These are phyloP conservation scores for Hypomecis punctinalis DNA, from an alignment of 2,888 invertebrate genomes.

Conservation along the genomic window DNA sequence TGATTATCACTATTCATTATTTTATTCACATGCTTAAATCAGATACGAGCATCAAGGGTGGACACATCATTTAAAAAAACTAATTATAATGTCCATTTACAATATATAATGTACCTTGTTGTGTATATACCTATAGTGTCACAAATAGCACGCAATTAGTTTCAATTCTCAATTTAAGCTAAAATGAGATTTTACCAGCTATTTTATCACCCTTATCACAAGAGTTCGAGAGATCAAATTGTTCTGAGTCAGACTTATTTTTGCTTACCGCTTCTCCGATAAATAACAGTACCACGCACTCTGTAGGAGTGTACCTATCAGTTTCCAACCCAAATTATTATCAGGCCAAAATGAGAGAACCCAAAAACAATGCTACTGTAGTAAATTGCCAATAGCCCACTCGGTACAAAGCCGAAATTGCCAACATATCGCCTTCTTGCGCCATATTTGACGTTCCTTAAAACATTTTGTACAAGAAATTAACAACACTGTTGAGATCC, in stretches of 20 bases:
- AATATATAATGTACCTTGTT: too few species aligned
- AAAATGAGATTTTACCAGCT: background rate
- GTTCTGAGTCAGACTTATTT: slow-evolving; percentile 14
- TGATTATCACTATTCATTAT: too few species aligned
- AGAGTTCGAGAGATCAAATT: slow-evolving; percentile 11
- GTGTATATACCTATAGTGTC: too few species aligned
- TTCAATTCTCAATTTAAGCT: background rate
- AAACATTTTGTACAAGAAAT: slow-evolving; percentile 1
- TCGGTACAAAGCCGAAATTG: slow-evolving; percentile 14
- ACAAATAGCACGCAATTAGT: too few species aligned
- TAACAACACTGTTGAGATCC: background rate
- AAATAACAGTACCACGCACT: slow-evolving; percentile 1
- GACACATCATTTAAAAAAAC: too few species aligned
- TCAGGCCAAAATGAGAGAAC: background rate
- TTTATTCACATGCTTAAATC: too few species aligned
- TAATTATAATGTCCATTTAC: too few species aligned
- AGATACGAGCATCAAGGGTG: too few species aligned
- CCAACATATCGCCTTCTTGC: slow-evolving; percentile 5
- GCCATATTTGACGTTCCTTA: slow-evolving; percentile 13
- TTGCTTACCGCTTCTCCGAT: slow-evolving; percentile 1
- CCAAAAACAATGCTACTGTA: slow-evolving; percentile 20
- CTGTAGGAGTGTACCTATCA: slow-evolving; percentile 12
- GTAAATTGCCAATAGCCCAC: slow-evolving; percentile 20
- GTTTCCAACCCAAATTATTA: slow-evolving; percentile 4
- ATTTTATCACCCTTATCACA: slow-evolving; percentile 12